These are phyloP conservation scores for Orestias chungarensis DNA, from an alignment of 2,797 vertebrate genomes.

Conservation along the genomic window DNA sequence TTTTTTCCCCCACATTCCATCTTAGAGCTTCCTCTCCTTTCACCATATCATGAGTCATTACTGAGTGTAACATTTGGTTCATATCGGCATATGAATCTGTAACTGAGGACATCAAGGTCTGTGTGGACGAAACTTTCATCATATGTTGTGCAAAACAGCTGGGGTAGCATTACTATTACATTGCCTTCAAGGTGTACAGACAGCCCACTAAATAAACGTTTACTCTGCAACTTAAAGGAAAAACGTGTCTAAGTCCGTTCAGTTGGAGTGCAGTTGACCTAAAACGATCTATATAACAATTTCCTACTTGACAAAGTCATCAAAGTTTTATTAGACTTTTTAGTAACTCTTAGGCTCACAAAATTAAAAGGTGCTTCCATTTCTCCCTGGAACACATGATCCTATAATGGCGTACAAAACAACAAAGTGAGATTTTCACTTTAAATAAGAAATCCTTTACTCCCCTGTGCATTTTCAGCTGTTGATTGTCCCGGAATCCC, in stretches of 20 bases:
- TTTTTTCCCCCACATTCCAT: slow-evolving; percentile 69
- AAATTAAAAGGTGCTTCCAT: slow-evolving; percentile 51
- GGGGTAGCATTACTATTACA: neutral
- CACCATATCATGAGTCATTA: slow-evolving; percentile 71
- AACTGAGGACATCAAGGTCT: slow-evolving; percentile 24
- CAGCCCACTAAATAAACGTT: neutral
- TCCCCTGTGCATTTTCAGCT: slow-evolving; percentile 7
- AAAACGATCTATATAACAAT: slow-evolving; percentile 32
- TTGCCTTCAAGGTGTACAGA: neutral
- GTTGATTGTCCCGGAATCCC: neutral
- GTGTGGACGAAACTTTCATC: neutral
- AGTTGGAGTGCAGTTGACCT: slow-evolving; percentile 29
- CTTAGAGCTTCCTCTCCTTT: slow-evolving; percentile 52
- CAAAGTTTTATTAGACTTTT: slow-evolving; percentile 58
- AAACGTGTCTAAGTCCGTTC: neutral
- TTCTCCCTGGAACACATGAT: slow-evolving; percentile 32
- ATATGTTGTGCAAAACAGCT: neutral
- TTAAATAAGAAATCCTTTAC: slow-evolving; percentile 16
- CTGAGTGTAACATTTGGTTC: slow-evolving; percentile 67
- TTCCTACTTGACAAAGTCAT: slow-evolving; percentile 41
- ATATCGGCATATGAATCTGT: slow-evolving; percentile 58
- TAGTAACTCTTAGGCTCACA: slow-evolving; percentile 39
- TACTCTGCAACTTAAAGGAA: slow-evolving; percentile 1
- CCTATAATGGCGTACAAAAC: slow-evolving; percentile 19
- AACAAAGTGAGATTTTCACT: slow-evolving; percentile 24